Evolutionary conservation across 2,888 invertebrate genomes (phyloP), one percentile per base, ranked within the genome.

Genomic region (Metopia argyrocephala): DNA sequence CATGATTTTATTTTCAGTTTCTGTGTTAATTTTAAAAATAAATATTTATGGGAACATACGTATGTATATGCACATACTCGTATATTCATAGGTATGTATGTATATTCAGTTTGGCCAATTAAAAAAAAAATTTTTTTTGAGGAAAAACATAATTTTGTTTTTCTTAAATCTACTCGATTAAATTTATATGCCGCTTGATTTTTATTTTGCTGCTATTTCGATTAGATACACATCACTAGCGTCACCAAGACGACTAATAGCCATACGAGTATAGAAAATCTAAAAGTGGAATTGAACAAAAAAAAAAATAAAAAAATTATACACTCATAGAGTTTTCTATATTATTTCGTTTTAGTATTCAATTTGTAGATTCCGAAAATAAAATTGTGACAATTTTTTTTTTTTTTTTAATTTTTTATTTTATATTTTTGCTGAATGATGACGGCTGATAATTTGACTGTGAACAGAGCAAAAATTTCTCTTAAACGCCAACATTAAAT

Each of bases 371-470:
- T 56, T 66, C 59, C 65, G 25, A 79, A 79, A 66, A 71, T 79
- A 76, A 66, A 46, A 48, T n/a, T 70, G 61, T 71, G 66, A 76
- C 76, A 75, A 65, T 75, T 79, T 62, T 48, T 23, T 46, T 18
- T n/a, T n/a, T n/a, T n/a, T n/a, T n/a, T n/a, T n/a, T n/a, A n/a
- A n/a, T n/a, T n/a, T n/a, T n/a, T n/a, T n/a, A n/a, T n/a, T n/a
- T n/a, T n/a, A n/a, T n/a, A n/a, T n/a, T n/a, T 38, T 38, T 38
- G 38, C 15, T 15, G 12, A 38, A 9, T 38, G 38, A 15, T 38
- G 15, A 15, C 38, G 38, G 21, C 31, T 52, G 52, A 54, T 28
- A 54, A 9, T 45, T 20, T 28, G n/a, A 23, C 12, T 68, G 27
- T 38, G 54, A 4, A 48, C 28, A 27, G 21, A 7, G 31, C 21